Evolutionary conservation across 2,797 vertebrate species (phyloP).

Genomic region (Bradypodion ventrale): DNA sequence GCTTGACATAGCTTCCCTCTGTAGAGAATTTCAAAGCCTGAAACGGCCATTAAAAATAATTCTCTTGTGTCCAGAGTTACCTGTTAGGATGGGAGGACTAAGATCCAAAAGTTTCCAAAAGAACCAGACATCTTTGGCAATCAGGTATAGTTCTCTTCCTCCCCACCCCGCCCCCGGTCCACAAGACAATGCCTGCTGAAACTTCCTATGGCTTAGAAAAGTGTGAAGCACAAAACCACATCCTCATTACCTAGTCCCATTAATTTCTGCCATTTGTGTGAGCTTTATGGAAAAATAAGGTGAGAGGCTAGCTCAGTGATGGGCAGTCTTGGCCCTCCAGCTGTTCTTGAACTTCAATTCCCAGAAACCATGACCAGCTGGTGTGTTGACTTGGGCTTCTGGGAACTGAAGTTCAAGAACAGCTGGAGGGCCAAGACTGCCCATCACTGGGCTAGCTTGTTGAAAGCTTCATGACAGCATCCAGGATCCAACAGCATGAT

Average conservation of each 20-base stretch:
- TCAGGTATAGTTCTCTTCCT: background rate
- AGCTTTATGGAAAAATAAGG: background rate
- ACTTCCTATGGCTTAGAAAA: background rate
- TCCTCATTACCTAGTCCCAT: background rate
- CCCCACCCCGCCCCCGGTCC: background rate
- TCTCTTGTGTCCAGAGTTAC: too few relatives aligned
- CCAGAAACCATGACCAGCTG: too few relatives aligned
- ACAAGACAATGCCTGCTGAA: background rate
- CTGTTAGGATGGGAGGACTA: too few relatives aligned
- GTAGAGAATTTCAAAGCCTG: too few relatives aligned
- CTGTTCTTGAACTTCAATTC: too few relatives aligned
- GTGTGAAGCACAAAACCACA: background rate
- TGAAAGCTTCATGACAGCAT: conserved; percentile 3
- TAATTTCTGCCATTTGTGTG: background rate
- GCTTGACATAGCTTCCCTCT: too few relatives aligned
- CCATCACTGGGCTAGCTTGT: too few relatives aligned
- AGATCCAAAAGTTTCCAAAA: background rate
- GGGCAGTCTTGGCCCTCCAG: too few relatives aligned
- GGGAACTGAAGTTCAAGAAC: too few relatives aligned
- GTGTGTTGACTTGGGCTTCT: too few relatives aligned
- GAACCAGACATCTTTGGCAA: background rate
- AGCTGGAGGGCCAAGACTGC: too few relatives aligned
- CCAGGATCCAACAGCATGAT: rapidly evolving
- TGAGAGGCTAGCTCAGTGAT: conserved; percentile 20
- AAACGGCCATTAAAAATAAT: too few relatives aligned